Percentiles rank a stretch among this genome's conserved stretches.
phyloP scores from a whole-genome alignment of 2,113 vertebrate genomes.

The Erythrocebus patas region DNA sequence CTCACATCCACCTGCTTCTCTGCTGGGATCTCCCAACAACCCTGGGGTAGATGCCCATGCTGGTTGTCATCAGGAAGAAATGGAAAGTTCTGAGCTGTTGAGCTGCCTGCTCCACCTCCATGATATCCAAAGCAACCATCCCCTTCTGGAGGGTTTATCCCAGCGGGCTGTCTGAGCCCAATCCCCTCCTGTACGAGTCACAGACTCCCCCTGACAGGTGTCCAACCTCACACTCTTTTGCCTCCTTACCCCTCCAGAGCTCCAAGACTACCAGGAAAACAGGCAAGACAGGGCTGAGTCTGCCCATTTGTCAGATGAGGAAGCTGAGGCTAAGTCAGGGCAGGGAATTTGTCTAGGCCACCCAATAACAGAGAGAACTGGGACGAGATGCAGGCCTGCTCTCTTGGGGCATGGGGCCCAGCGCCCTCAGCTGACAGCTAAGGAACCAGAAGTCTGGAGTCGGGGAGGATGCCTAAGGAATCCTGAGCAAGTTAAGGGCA shows the following conservation, averaged over 20 bases:
- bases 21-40: fast-evolving
- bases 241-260: not conserved
- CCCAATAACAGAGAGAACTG: fast-evolving
- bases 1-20: not conserved
- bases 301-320: not conserved
- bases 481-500: not conserved
- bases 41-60: not conserved
- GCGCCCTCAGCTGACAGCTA: not conserved
- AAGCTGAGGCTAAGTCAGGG: not conserved
- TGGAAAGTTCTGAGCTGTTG: not conserved
- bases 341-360: not conserved
- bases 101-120: not conserved
- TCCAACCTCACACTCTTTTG: fast-evolving
- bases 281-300: not conserved
- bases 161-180: not conserved
- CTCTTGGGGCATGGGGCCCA: not conserved
- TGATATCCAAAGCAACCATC: not conserved
- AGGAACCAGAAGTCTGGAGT: not conserved
- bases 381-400: not conserved
- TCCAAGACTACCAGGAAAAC: not conserved
- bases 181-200: not conserved
- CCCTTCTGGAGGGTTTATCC: not conserved
- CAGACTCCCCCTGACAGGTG: not conserved
- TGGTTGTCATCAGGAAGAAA: not conserved
- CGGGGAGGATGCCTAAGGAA: not conserved